These are phyloP conservation scores for Pollenia labialis DNA, from an alignment of 2,888 invertebrate genomes.

Conservation along the genomic window DNA sequence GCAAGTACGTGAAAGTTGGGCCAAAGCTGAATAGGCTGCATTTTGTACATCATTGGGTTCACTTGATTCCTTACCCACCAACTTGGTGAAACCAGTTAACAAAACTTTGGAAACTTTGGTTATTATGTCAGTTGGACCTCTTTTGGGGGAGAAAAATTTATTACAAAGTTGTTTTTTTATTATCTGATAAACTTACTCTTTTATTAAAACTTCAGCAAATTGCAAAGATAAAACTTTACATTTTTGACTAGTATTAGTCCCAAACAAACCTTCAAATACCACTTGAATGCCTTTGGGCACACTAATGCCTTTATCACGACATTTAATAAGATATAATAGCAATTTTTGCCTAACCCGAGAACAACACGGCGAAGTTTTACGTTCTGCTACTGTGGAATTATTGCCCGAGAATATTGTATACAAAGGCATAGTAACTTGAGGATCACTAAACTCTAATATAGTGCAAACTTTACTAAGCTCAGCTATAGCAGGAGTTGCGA, in stretches of 20 bases:
- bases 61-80: constrained; percentile 81
- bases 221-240: constrained; percentile 92
- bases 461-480: constrained; percentile 91
- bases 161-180: not conserved
- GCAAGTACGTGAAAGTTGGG: constrained; percentile 85
- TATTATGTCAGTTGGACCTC: constrained; percentile 82
- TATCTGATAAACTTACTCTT: constrained; percentile 87
- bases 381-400: constrained; percentile 86
- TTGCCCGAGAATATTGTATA: constrained; percentile 88
- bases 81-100: constrained; percentile 82
- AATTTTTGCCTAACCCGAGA: constrained; percentile 93
- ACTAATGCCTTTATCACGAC: constrained; percentile 89
- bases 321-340: constrained; percentile 91
- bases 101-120: constrained; percentile 83
- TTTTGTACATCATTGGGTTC: constrained; percentile 85
- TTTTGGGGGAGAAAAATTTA: constrained; percentile 60
- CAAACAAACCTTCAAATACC: constrained; percentile 94
- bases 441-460: constrained; percentile 90
- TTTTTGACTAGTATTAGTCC: constrained; percentile 92
- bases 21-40: constrained; percentile 83
- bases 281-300: constrained; percentile 94
- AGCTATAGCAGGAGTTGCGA: constrained; percentile 94
- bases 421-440: constrained; percentile 89
- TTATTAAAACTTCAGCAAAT: constrained; percentile 92
- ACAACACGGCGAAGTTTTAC: constrained; percentile 91